A percentile compares a stretch with the other conserved stretches of the same genome.
Evolutionary conservation across 2,113 vertebrate genomes (phyloP).

Genomic region (Ramphastos sulfuratus): DNA sequence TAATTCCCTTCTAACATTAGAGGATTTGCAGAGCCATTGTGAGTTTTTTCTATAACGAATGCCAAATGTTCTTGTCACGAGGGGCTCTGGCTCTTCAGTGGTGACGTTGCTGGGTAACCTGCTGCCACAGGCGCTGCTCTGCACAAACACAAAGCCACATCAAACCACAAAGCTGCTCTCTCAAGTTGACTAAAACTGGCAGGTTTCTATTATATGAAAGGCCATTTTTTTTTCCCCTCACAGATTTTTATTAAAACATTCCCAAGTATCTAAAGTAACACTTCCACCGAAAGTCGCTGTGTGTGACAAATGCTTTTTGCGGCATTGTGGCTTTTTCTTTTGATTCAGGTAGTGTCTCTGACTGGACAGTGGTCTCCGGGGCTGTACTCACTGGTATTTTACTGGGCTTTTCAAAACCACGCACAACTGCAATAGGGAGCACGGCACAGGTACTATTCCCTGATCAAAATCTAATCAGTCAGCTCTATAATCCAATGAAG

Average conservation of each 20-base stretch:
- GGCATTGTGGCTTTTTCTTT: background rate
- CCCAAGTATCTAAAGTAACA: background rate
- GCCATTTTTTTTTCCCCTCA: background rate
- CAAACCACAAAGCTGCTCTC: background rate
- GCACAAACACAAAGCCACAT: conserved; percentile 27
- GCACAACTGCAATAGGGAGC: background rate
- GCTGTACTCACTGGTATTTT: background rate
- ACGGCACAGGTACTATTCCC: background rate
- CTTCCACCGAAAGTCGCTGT: background rate
- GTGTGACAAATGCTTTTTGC: background rate
- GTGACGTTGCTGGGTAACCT: conserved; percentile 38
- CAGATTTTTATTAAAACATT: background rate
- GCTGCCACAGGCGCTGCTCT: background rate
- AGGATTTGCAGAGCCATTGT: background rate
- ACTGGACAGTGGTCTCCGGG: background rate
- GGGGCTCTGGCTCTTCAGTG: background rate
- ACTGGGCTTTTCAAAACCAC: background rate
- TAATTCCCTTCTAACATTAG: background rate
- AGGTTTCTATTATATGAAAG: background rate
- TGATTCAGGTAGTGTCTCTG: background rate
- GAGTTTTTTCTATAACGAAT: background rate
- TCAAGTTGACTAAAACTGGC: background rate
- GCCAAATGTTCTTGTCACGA: background rate
- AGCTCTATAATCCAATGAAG: background rate
- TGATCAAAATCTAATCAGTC: background rate